Evolutionary conservation across 2,888 invertebrate genomes (phyloP).

Genomic region (Eustalomyia histrio): DNA sequence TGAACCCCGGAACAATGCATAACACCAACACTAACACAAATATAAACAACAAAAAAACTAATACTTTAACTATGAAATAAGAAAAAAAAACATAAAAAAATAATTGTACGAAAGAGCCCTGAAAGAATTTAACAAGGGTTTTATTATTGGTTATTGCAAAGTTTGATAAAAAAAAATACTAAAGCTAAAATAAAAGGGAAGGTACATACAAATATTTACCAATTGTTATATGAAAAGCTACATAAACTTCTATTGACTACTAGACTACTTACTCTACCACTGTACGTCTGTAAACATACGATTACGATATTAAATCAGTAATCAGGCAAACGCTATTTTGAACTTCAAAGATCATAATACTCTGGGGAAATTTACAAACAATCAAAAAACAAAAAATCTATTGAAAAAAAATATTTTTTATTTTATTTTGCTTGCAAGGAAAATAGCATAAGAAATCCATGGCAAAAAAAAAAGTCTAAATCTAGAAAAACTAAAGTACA

Average conservation of each 20-base stretch:
- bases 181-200: constrained; percentile 5
- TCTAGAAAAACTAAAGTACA: neutral
- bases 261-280: neutral
- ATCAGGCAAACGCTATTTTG: constrained; percentile 68
- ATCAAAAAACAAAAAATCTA: constrained; percentile 64
- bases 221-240: constrained; percentile 50
- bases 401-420: constrained; percentile 17
- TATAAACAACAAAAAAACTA: constrained; percentile 27
- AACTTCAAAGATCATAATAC: constrained; percentile 65
- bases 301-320: constrained; percentile 69
- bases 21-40: constrained; percentile 33
- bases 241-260: constrained; percentile 40
- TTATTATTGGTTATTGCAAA: constrained; percentile 53
- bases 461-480: constrained; percentile 1
- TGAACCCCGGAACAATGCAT: constrained; percentile 52
- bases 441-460: constrained; percentile 17
- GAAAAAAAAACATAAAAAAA: constrained; percentile 21
- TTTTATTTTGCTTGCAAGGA: neutral
- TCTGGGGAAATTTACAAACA: constrained; percentile 69
- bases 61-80: constrained; percentile 45
- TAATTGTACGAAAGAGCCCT: constrained; percentile 7
- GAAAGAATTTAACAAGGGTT: constrained; percentile 39
- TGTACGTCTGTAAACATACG: constrained; percentile 66
- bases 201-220: constrained; percentile 55
- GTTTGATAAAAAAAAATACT: constrained; percentile 26